Conservation (phyloP, 2,113 vertebrate species). For the Carettochelys insculpta region DNA sequence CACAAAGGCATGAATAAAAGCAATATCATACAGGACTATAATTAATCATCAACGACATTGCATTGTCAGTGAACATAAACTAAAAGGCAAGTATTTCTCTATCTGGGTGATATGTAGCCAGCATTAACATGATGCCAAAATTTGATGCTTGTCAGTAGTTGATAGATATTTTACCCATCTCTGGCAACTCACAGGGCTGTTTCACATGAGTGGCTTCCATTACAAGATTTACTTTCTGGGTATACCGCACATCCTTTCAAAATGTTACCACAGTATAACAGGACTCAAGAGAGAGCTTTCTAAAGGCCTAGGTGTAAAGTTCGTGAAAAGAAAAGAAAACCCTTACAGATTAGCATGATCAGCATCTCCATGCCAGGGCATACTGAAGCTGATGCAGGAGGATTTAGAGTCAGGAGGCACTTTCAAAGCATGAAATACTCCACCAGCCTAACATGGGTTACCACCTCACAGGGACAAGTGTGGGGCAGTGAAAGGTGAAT, state of each 20-base stretch:
- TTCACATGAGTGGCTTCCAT: constrained; percentile 44
- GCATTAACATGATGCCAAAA: constrained; percentile 40
- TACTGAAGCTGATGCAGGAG: neutral
- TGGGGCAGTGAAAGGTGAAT: neutral
- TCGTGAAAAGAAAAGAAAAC: neutral
- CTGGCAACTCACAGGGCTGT: constrained; percentile 27
- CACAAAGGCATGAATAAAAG: constrained; percentile 38
- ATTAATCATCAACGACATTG: constrained; percentile 73
- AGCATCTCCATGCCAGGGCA: fast-evolving
- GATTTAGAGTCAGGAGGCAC: fast-evolving
- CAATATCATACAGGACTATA: constrained; percentile 35
- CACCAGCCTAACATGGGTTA: fast-evolving
- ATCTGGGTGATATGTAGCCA: constrained; percentile 33
- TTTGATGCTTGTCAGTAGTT: constrained; percentile 36
- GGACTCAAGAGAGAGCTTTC: neutral
- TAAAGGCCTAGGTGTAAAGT: neutral
- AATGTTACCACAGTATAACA: neutral
- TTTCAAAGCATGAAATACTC: fast-evolving
- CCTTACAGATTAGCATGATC: neutral
- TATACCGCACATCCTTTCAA: neutral
- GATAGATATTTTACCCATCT: constrained; percentile 48
- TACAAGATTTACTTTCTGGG: constrained; percentile 49
- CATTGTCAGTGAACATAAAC: constrained; percentile 72
- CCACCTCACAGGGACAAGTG: neutral
- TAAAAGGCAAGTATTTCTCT: constrained; percentile 56